phyloP scores from a whole-genome alignment of 2,888 invertebrate genomes.

The Apomyelois bistriatella region DNA sequence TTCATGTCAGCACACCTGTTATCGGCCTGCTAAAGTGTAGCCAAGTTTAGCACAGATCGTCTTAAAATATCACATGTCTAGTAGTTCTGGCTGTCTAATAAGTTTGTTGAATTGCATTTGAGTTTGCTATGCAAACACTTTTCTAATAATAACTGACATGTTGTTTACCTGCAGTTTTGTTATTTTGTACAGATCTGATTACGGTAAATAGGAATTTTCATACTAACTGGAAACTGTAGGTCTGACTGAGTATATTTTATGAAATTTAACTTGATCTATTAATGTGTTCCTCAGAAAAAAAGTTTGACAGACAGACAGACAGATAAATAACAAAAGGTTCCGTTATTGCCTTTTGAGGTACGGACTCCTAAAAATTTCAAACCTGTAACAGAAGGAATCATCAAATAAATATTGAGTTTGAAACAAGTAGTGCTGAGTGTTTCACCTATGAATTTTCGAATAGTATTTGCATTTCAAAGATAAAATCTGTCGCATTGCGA shows the following conservation, averaged over 20 bases:
- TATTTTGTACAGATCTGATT: too few species aligned
- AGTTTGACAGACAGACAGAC: too few species aligned
- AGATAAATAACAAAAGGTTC: too few species aligned
- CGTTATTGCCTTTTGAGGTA: too few species aligned
- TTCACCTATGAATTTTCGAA: constrained; percentile 50
- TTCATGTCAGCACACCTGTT: not conserved
- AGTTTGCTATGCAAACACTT: not conserved
- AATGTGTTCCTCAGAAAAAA: too few species aligned
- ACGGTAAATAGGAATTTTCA: too few species aligned
- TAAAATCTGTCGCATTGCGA: constrained; percentile 41
- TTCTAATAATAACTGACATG: too few species aligned
- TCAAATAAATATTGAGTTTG: constrained; percentile 2
- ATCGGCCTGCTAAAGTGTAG: not conserved
- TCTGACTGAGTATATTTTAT: too few species aligned
- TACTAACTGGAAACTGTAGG: too few species aligned
- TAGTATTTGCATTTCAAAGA: constrained; percentile 60
- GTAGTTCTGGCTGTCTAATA: not conserved
- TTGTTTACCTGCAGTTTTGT: too few species aligned
- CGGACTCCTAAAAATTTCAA: too few species aligned
- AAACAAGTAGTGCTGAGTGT: constrained; percentile 18
- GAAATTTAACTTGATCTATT: too few species aligned
- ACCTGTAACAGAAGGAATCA: not conserved
- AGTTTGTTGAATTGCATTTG: not conserved
- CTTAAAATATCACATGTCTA: not conserved
- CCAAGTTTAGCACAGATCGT: not conserved